These are phyloP conservation scores for Caenorhabditis remanei DNA, from an alignment of 1,140 invertebrate genomes.

Conservation along the genomic window DNA sequence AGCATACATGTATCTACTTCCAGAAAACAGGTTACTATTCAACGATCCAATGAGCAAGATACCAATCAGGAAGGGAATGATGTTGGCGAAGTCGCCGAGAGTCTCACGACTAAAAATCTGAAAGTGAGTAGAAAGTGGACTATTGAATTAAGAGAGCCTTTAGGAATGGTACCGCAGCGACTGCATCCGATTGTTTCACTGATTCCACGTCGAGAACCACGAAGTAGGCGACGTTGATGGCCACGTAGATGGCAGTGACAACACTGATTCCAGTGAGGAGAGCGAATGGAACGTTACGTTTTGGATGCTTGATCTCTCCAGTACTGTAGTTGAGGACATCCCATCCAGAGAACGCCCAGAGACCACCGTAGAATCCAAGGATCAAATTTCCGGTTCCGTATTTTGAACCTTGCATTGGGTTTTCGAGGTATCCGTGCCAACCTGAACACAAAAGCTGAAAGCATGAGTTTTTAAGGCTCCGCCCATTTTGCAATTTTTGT, in stretches of 20 bases:
- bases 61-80: constrained; percentile 76
- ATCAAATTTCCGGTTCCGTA: constrained; percentile 70
- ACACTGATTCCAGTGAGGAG: constrained; percentile 80
- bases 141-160: constrained; percentile 45
- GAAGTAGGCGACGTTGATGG: constrained; percentile 80
- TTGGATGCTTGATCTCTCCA: constrained; percentile 72
- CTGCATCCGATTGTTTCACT: constrained; percentile 79
- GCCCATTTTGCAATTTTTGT: too few species aligned
- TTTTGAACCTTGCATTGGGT: constrained; percentile 75
- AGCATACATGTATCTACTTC: constrained; percentile 77
- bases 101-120: constrained; percentile 76
- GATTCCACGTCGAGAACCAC: constrained; percentile 79
- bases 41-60: constrained; percentile 75
- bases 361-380: constrained; percentile 75
- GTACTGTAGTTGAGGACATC: constrained; percentile 77
- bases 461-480: too few species aligned
- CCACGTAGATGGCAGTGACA: constrained; percentile 80
- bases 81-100: constrained; percentile 72
- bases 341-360: constrained; percentile 77
- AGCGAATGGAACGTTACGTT: constrained; percentile 80
- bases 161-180: constrained; percentile 79
- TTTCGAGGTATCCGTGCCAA: constrained; percentile 70
- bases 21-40: constrained; percentile 76
- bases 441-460: constrained; percentile 62
- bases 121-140: constrained; percentile 60